Conservation (phyloP, 2,888 invertebrate genomes). For the Troilus luridus region DNA sequence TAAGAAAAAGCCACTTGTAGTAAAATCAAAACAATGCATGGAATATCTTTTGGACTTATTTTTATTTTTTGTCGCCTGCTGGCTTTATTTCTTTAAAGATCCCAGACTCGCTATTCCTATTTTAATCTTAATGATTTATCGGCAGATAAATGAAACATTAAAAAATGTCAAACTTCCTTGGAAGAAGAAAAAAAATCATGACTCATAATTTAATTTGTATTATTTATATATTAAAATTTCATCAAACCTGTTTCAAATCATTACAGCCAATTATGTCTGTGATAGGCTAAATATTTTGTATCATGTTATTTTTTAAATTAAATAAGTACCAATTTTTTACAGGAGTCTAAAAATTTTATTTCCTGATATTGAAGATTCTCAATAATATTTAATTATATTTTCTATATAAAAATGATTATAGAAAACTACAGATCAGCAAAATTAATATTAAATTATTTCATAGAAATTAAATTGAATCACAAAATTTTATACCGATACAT, state of each 20-base stretch:
- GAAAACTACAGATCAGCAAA: neutral
- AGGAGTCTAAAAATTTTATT: neutral
- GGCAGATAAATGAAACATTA: constrained; percentile 79
- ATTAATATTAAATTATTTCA: neutral
- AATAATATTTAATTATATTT: neutral
- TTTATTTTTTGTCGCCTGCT: constrained; percentile 82
- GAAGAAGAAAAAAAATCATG: constrained; percentile 10
- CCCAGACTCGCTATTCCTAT: constrained; percentile 86
- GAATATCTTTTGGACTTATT: constrained; percentile 83
- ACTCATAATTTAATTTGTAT: neutral
- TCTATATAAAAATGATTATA: neutral
- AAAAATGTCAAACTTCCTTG: constrained; percentile 31
- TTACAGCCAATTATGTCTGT: constrained; percentile 35
- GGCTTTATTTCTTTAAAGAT: constrained; percentile 86
- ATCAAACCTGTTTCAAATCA: neutral
- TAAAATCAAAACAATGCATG: constrained; percentile 71
- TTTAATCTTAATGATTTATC: constrained; percentile 81
- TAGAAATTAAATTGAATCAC: too few relatives aligned
- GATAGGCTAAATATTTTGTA: constrained; percentile 39
- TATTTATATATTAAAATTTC: neutral
- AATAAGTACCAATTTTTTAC: constrained; percentile 21
- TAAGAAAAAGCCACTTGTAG: neutral
- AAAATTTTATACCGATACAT: neutral
- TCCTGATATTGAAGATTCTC: neutral
- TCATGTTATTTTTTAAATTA: constrained; percentile 45